phyloP scores from a whole-genome alignment of 1,140 invertebrate species.

The Ostrea denselamellosa region DNA sequence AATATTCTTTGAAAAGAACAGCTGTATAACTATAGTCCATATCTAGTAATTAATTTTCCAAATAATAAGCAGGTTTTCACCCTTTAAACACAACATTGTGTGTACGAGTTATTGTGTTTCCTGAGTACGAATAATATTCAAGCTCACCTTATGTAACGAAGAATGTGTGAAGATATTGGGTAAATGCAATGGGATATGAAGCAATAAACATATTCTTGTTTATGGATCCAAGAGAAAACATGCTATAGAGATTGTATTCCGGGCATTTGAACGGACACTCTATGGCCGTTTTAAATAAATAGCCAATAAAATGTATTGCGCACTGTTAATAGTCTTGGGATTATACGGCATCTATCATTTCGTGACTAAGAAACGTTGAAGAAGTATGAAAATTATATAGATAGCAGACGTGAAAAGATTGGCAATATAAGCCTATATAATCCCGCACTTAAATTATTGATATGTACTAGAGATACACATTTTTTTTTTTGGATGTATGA shows the following conservation, averaged over 20 bases:
- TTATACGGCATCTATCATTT: neutral
- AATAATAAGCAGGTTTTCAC: too few species aligned
- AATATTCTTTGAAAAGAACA: too few species aligned
- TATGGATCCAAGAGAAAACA: neutral
- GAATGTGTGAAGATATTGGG: neutral
- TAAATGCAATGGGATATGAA: neutral
- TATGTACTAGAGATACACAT: conserved; percentile 10
- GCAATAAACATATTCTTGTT: neutral
- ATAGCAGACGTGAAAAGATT: conserved; percentile 6
- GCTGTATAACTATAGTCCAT: too few species aligned
- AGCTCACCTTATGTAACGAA: too few species aligned
- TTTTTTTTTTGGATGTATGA: conserved; percentile 6
- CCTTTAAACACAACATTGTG: too few species aligned
- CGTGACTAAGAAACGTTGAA: conserved; percentile 20
- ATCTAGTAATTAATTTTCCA: too few species aligned
- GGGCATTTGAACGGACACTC: neutral
- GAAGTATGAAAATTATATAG: conserved; percentile 27
- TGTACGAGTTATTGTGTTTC: too few species aligned
- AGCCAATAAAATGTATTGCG: neutral
- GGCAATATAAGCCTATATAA: conserved; percentile 18
- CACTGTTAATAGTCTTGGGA: neutral
- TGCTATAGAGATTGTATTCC: neutral
- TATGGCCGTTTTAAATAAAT: neutral
- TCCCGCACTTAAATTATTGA: conserved; percentile 23
- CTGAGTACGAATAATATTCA: too few species aligned